These are phyloP conservation scores for Chrysina gloriosa DNA, from an alignment of 2,888 invertebrate genomes.

Conservation along the genomic window DNA sequence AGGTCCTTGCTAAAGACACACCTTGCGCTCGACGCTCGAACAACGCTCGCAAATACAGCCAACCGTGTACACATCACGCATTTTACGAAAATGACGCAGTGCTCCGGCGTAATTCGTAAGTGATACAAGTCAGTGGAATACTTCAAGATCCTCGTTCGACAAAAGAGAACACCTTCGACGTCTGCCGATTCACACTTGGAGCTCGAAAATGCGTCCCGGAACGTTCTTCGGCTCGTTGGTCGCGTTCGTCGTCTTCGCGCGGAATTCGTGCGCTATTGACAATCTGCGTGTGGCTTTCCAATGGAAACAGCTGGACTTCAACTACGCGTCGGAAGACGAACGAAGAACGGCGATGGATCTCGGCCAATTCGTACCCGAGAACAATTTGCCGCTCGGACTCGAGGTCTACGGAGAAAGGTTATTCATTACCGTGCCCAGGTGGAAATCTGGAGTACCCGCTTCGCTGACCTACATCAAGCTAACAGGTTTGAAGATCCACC, in stretches of 20 bases:
- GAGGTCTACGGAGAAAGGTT: slow-evolving; percentile 77
- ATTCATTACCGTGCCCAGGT: slow-evolving; percentile 80
- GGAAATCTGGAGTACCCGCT: slow-evolving; percentile 80
- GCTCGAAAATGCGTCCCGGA: neutral
- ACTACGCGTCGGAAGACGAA: slow-evolving; percentile 70
- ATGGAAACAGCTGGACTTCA: slow-evolving; percentile 80
- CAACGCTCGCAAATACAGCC: neutral
- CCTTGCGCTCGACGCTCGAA: slow-evolving; percentile 9
- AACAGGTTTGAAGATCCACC: slow-evolving; percentile 68
- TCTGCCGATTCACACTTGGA: neutral
- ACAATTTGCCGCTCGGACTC: slow-evolving; percentile 80
- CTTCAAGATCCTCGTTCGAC: neutral
- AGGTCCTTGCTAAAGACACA: slow-evolving; percentile 31
- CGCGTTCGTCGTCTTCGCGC: slow-evolving; percentile 6
- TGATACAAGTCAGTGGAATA: too few species aligned
- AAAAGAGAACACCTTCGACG: too few species aligned
- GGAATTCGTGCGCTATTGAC: slow-evolving; percentile 67
- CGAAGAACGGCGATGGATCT: slow-evolving; percentile 71
- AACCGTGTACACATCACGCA: neutral
- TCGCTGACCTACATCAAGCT: slow-evolving; percentile 79
- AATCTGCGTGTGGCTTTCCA: slow-evolving; percentile 77
- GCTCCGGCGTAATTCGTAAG: too few species aligned
- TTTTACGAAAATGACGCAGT: neutral
- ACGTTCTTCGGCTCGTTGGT: neutral
- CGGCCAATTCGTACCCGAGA: slow-evolving; percentile 74